These are phyloP conservation scores for Trinorchestia longiramus DNA, from an alignment of 1,140 invertebrate genomes.

Conservation along the genomic window DNA sequence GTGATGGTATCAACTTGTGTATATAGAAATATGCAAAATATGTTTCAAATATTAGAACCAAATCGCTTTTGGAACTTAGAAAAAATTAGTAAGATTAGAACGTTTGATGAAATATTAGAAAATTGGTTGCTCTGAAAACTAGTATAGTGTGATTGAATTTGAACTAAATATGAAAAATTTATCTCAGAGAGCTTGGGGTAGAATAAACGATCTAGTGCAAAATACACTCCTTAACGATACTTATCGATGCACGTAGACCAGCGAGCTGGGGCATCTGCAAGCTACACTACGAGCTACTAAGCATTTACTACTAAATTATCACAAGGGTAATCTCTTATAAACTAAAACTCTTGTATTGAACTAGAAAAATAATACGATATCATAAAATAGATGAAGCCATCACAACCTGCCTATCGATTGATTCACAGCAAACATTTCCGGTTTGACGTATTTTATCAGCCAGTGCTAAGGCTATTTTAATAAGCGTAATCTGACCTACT, in stretches of 20 bases:
- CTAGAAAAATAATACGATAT: slow-evolving; percentile 18
- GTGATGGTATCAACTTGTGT: no score
- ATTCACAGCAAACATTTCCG: background rate
- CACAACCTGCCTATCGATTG: background rate
- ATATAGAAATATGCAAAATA: no score
- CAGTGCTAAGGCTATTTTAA: background rate
- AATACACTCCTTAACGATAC: background rate
- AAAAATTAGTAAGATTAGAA: no score
- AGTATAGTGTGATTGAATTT: no score
- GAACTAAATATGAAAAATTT: no score
- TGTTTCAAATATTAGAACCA: no score
- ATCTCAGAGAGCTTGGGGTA: background rate
- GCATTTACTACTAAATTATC: background rate
- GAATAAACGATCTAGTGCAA: background rate
- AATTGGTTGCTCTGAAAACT: no score
- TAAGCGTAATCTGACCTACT: background rate
- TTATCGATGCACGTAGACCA: background rate
- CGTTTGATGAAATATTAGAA: no score
- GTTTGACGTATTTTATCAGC: background rate
- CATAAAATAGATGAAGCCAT: slow-evolving; percentile 6
- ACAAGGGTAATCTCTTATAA: background rate
- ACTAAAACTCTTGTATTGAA: background rate
- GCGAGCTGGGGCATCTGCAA: background rate
- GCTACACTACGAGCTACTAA: background rate
- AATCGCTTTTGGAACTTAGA: no score